Percentiles rank a stretch among this genome's conserved stretches.
phyloP scores from a whole-genome alignment of 2,888 invertebrate genomes.

The Sepiola atlantica region DNA sequence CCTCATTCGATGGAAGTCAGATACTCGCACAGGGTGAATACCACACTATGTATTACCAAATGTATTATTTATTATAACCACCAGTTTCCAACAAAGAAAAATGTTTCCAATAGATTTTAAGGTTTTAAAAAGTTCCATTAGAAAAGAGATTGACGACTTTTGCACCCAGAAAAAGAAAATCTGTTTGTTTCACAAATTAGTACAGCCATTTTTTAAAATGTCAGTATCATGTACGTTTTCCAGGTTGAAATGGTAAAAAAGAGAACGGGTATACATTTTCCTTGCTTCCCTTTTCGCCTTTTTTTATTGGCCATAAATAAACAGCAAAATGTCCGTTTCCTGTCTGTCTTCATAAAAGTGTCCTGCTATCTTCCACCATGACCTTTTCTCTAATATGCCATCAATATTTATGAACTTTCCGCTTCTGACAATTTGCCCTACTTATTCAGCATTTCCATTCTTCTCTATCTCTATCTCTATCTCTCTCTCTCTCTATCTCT shows the following conservation, averaged over 20 bases:
- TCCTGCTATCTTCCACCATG: neutral
- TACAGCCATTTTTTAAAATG: neutral
- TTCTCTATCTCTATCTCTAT: too few species aligned
- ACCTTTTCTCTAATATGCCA: slow-evolving; percentile 1
- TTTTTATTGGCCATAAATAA: slow-evolving; percentile 32
- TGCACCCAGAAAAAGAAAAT: slow-evolving; percentile 5
- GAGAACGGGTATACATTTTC: neutral
- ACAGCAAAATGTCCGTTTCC: slow-evolving; percentile 16
- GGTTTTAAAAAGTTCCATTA: neutral
- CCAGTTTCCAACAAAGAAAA: too few species aligned
- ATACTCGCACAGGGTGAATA: too few species aligned
- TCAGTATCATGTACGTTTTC: neutral
- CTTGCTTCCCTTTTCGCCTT: neutral
- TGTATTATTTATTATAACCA: too few species aligned
- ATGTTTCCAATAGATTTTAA: neutral
- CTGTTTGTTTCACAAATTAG: neutral
- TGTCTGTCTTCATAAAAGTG: slow-evolving; percentile 24
- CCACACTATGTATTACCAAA: too few species aligned
- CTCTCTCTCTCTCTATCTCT: too few species aligned
- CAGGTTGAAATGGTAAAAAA: neutral
- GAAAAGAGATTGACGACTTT: neutral
- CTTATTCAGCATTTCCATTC: neutral
- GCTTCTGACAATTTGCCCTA: neutral
- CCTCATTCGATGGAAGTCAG: too few species aligned
- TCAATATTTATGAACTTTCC: slow-evolving; percentile 10